Conservation (phyloP, 2,888 invertebrate species). For the Yponomeuta sedellus region DNA sequence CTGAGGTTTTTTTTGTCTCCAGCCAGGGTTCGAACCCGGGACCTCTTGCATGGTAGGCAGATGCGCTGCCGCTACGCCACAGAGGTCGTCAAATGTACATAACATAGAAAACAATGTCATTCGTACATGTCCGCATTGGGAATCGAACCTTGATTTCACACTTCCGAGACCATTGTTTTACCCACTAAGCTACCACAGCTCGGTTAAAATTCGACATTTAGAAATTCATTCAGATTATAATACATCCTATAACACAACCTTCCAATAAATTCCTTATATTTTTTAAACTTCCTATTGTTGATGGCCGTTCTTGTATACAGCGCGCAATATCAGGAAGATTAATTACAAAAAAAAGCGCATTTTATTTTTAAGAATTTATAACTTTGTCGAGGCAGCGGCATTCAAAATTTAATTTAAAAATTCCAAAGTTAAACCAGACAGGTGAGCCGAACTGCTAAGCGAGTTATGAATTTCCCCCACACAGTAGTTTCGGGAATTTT, state of each 20-base stretch:
- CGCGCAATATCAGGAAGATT: constrained; percentile 65
- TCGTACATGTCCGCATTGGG: too few species aligned
- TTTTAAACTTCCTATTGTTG: constrained; percentile 29
- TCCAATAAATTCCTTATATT: constrained; percentile 4
- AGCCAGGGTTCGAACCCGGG: too few species aligned
- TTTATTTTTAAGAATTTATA: constrained; percentile 70
- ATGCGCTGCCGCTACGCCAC: too few species aligned
- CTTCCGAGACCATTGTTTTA: too few species aligned
- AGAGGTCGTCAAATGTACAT: too few species aligned
- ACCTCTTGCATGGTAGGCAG: too few species aligned
- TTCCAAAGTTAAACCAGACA: constrained; percentile 73
- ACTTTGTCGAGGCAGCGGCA: constrained; percentile 62
- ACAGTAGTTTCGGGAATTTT: constrained; percentile 68
- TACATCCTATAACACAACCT: neutral
- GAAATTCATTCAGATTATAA: too few species aligned
- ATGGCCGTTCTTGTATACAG: constrained; percentile 44
- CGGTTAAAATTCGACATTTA: too few species aligned
- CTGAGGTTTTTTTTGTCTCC: too few species aligned
- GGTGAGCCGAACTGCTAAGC: constrained; percentile 71
- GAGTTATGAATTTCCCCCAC: constrained; percentile 68
- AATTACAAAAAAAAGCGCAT: constrained; percentile 62
- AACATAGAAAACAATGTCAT: too few species aligned
- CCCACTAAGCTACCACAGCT: too few species aligned
- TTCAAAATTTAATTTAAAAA: constrained; percentile 75
- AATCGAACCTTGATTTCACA: too few species aligned